Percentiles rank a stretch among this genome's conserved stretches.
These are phyloP conservation scores for Cotesia congregata DNA, from an alignment of 2,888 invertebrate species.

Conservation along the genomic window DNA sequence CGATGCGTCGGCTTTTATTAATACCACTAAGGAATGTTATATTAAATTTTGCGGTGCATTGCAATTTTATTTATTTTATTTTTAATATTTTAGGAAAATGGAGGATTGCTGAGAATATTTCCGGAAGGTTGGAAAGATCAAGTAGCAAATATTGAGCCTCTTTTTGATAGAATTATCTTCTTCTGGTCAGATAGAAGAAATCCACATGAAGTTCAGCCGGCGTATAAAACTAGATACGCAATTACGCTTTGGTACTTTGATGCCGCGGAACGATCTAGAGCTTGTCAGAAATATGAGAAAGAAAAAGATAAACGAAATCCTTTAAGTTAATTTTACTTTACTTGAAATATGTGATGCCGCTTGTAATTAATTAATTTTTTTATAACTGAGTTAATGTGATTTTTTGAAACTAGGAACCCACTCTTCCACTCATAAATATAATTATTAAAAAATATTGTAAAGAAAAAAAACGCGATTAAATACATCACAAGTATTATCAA, in stretches of 20 bases:
- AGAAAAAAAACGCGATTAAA: slow-evolving; percentile 45
- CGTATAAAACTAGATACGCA: slow-evolving; percentile 89
- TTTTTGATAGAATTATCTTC: slow-evolving; percentile 93
- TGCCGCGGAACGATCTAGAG: slow-evolving; percentile 84
- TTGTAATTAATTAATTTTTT: slow-evolving; percentile 6
- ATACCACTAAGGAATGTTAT: too few relatives aligned
- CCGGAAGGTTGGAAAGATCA: slow-evolving; percentile 87
- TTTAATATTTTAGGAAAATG: slow-evolving; percentile 71
- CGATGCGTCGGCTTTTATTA: not conserved
- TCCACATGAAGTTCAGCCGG: slow-evolving; percentile 97
- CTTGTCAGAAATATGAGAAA: slow-evolving; percentile 75
- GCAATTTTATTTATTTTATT: not conserved
- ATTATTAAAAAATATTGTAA: slow-evolving; percentile 44
- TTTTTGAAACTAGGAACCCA: slow-evolving; percentile 14
- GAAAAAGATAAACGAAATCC: slow-evolving; percentile 68
- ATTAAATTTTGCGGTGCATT: too few relatives aligned
- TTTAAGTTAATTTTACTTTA: not conserved
- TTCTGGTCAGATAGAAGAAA: slow-evolving; percentile 98
- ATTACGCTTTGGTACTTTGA: slow-evolving; percentile 95
- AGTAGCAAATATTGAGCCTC: slow-evolving; percentile 92
- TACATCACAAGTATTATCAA: not conserved
- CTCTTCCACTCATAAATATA: slow-evolving; percentile 9
- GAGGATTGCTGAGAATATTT: slow-evolving; percentile 92
- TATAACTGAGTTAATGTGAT: not conserved
- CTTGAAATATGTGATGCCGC: not conserved